These are phyloP conservation scores for Hypocryptadius cinnamomeus DNA, from an alignment of 2,113 vertebrate species.

Conservation along the genomic window DNA sequence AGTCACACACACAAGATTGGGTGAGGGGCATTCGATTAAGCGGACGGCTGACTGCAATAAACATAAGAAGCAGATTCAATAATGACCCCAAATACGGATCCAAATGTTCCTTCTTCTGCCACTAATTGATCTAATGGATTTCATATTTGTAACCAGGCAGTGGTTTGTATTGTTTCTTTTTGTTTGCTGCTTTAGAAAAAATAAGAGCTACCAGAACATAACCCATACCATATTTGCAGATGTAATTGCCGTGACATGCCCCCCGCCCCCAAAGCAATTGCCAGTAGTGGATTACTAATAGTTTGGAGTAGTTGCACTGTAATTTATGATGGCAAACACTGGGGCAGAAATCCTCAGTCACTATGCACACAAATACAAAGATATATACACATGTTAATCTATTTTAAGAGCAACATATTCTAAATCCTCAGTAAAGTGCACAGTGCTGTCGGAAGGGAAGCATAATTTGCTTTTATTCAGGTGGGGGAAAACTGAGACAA, in stretches of 20 bases:
- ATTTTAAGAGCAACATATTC: neutral
- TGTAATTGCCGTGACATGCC: neutral
- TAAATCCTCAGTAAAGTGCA: neutral
- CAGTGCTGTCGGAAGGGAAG: neutral
- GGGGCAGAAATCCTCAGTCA: neutral
- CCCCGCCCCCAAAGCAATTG: neutral
- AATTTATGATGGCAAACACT: conserved; percentile 5
- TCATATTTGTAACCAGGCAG: conserved; percentile 5
- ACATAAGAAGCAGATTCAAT: neutral
- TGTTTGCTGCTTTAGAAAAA: conserved; percentile 27
- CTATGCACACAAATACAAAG: neutral
- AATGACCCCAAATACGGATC: neutral
- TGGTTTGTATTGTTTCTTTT: conserved; percentile 9
- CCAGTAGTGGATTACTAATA: neutral
- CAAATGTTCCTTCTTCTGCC: neutral
- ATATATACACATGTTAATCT: neutral
- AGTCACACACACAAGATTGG: neutral
- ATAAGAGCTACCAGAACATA: neutral
- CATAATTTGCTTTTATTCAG: neutral
- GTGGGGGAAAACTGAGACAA: neutral
- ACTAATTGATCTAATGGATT: conserved; percentile 15
- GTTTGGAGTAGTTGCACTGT: neutral
- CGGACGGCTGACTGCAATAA: neutral
- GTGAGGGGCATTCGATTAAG: neutral
- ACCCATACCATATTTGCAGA: conserved; percentile 31